phyloP scores from a whole-genome alignment of 1,140 invertebrate genomes.

The Teleopsis dalmanni region DNA sequence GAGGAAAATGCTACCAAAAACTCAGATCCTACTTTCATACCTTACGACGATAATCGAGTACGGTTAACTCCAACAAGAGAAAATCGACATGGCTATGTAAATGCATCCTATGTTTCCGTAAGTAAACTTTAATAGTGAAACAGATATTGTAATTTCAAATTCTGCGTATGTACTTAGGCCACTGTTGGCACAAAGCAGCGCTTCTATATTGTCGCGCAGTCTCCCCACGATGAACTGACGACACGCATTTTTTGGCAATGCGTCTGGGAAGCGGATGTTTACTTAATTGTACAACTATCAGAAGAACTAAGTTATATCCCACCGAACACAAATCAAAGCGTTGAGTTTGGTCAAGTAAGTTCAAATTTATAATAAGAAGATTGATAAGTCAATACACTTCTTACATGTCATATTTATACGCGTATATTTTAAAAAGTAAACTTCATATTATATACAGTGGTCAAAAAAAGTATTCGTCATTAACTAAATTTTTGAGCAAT shows the following conservation, averaged over 20 bases:
- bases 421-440: too few relatives aligned
- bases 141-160: too few relatives aligned
- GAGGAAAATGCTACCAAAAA: constrained; percentile 42
- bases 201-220: constrained; percentile 79
- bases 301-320: constrained; percentile 57
- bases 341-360: constrained; percentile 50
- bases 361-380: not conserved
- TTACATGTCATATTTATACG: too few relatives aligned
- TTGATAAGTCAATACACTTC: not conserved
- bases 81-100: constrained; percentile 81
- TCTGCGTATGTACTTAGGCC: constrained; percentile 45
- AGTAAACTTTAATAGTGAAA: constrained; percentile 22
- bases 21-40: constrained; percentile 60
- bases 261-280: constrained; percentile 76
- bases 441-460: too few relatives aligned
- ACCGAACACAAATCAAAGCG: constrained; percentile 45
- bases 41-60: constrained; percentile 83
- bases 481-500: too few relatives aligned
- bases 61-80: constrained; percentile 65
- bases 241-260: constrained; percentile 72
- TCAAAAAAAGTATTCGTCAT: too few relatives aligned
- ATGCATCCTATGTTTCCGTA: constrained; percentile 80
- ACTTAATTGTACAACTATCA: constrained; percentile 68
- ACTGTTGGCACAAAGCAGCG: constrained; percentile 65
- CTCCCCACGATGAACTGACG: constrained; percentile 47